Base-by-base conservation (phyloP, 2,888 invertebrate genomes). In the Drosophila peninsularis region DNA sequence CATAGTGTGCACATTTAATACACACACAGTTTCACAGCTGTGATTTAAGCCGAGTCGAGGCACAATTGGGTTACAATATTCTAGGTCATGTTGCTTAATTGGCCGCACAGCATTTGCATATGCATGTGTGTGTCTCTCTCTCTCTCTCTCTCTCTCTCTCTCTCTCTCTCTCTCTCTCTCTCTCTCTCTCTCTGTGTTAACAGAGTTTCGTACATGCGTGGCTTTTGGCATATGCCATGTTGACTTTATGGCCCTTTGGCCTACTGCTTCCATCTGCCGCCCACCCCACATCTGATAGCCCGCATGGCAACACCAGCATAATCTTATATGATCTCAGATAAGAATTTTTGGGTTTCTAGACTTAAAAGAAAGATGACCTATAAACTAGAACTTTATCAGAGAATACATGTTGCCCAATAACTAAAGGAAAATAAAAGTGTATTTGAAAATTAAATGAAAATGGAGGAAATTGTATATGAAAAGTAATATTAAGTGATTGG, bases 31-130 rank as follows among this genome's bases (percentile, higher is more conserved):
- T 7, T 27, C 42, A 57, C 37, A 42, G 37, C 37, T 37, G 41
- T 60, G 67, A 71, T 72, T 57, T 62, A 60, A 54, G 47, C 71
- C 47, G 42, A 49, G 61, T 13, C 19, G 61, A 32, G 21, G 41
- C 45, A 57, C 67, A 77, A 70, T 74, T 70, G 74, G 78, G 78
- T 64, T 74, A 66, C 62, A 60, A 69, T 75, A 71, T 81, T 84
- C 74, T 84, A 81, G 86, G 84, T 86, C 84, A 84, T 65, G 71
- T 78, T 78, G 61, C 64, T 78, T 83, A 86, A 86, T 85, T 85
- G 82, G 66, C 69, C 45, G 45, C 69, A 71, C 65, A 72, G 30
- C 68, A 63, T 55, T 21, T 41, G 3, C 42, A 21, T 17, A 19
- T 34, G 5, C 44, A 9, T 17, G 17, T 53, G 14, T 36, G 5